Evolutionary conservation across 2,113 vertebrate species (phyloP).

Genomic region (Zonotrichia leucophrys): DNA sequence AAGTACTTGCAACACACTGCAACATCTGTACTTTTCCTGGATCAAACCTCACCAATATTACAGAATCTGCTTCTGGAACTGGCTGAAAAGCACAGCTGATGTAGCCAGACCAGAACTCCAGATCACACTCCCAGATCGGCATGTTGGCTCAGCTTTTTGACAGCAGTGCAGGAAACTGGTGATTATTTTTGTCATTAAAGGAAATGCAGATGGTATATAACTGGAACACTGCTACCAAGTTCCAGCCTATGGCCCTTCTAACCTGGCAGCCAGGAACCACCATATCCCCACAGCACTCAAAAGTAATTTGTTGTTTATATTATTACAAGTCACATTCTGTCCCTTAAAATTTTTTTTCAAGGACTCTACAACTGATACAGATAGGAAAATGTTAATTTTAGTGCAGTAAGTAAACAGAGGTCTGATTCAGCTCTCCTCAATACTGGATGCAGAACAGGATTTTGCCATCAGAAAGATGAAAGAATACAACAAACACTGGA

Average conservation of each 20-base stretch:
- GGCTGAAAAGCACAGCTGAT: conserved; percentile 7
- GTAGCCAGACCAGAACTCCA: conserved; percentile 25
- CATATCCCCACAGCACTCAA: background rate
- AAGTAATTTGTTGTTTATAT: background rate
- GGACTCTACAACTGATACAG: background rate
- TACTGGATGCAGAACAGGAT: background rate
- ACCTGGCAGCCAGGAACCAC: background rate
- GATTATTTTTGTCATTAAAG: conserved; percentile 37
- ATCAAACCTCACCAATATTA: background rate
- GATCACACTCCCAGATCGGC: conserved; percentile 10
- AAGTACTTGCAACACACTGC: background rate
- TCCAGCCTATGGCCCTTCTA: background rate
- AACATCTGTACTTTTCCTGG: conserved; percentile 26
- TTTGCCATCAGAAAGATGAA: background rate
- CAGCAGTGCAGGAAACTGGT: conserved; percentile 5
- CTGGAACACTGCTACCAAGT: background rate
- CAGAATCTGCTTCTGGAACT: conserved; percentile 12
- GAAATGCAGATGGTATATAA: conserved; percentile 22
- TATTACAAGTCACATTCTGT: background rate
- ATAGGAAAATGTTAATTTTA: background rate
- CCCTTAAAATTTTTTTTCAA: background rate
- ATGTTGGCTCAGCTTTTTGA: conserved; percentile 33
- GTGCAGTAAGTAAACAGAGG: background rate
- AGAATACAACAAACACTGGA: background rate
- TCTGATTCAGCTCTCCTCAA: background rate